Conservation (phyloP, 2,113 vertebrate genomes). For the Leptocoma aspasia region DNA sequence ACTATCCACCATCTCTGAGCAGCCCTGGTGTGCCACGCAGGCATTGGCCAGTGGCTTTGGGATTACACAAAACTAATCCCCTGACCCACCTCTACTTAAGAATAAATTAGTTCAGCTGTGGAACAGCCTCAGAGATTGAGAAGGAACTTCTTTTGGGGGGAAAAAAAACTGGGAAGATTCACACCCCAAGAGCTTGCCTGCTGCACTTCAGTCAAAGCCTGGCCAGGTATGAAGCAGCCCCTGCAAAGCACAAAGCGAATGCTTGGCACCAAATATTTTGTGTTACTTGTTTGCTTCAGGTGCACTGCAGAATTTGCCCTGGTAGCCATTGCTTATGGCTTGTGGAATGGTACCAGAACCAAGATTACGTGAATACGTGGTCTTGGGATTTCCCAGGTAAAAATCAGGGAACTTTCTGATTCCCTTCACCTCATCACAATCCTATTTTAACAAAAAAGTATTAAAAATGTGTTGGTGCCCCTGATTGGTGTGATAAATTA, state of each 20-base stretch:
- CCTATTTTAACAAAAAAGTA: not conserved
- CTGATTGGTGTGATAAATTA: not conserved
- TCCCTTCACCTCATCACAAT: not conserved
- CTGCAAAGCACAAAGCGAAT: not conserved
- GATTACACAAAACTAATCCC: not conserved
- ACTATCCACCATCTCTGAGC: not conserved
- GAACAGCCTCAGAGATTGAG: not conserved
- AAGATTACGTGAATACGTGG: not conserved
- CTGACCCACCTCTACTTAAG: too few relatives aligned
- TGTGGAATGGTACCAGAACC: not conserved
- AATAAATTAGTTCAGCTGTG: not conserved
- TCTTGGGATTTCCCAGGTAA: not conserved
- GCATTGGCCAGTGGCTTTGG: not conserved
- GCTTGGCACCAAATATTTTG: not conserved
- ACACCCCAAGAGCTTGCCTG: not conserved
- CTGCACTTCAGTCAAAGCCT: not conserved
- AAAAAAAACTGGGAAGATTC: not conserved
- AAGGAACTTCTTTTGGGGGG: not conserved
- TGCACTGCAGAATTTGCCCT: not conserved
- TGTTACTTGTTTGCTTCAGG: not conserved
- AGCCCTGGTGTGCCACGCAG: not conserved
- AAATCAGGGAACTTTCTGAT: not conserved
- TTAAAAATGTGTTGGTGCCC: not conserved
- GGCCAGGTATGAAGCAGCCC: not conserved
- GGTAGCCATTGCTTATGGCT: not conserved